Conservation (phyloP, 2,888 invertebrate genomes). For the Bimastos eiseni region DNA sequence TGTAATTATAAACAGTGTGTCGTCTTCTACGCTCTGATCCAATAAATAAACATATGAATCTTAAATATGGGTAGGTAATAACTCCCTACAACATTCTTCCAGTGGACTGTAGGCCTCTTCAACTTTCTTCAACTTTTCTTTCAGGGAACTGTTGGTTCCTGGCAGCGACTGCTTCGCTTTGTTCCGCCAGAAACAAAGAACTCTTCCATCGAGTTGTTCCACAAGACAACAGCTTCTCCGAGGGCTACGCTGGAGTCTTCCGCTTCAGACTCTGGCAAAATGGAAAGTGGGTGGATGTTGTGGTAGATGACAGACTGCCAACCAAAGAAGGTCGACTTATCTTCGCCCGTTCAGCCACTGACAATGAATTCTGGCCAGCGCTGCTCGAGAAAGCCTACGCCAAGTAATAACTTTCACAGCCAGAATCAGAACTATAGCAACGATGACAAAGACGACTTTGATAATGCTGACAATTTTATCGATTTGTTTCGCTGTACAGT, state of each 20-base stretch:
- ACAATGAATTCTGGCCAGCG: slow-evolving; percentile 70
- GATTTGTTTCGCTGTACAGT: too few relatives aligned
- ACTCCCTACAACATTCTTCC: too few relatives aligned
- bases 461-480: too few relatives aligned
- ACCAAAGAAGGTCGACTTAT: slow-evolving; percentile 65
- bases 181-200: slow-evolving; percentile 72
- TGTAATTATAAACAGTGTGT: too few relatives aligned
- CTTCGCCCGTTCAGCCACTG: slow-evolving; percentile 66
- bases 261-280: slow-evolving; percentile 44
- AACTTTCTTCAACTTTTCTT: neutral
- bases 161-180: slow-evolving; percentile 84
- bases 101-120: too few relatives aligned
- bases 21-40: too few relatives aligned
- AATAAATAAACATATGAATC: too few relatives aligned
- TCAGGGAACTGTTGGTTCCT: slow-evolving; percentile 82
- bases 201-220: slow-evolving; percentile 92
- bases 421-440: neutral
- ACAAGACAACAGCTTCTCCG: slow-evolving; percentile 68
- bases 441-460: too few relatives aligned
- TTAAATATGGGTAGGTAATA: too few relatives aligned
- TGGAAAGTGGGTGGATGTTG: slow-evolving; percentile 43
- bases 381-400: slow-evolving; percentile 72
- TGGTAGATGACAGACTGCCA: slow-evolving; percentile 63
- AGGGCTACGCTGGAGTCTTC: slow-evolving; percentile 38
- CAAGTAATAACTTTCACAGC: slow-evolving; percentile 63